phyloP scores from a whole-genome alignment of 2,797 vertebrate species.

The Poeciliopsis infans region DNA sequence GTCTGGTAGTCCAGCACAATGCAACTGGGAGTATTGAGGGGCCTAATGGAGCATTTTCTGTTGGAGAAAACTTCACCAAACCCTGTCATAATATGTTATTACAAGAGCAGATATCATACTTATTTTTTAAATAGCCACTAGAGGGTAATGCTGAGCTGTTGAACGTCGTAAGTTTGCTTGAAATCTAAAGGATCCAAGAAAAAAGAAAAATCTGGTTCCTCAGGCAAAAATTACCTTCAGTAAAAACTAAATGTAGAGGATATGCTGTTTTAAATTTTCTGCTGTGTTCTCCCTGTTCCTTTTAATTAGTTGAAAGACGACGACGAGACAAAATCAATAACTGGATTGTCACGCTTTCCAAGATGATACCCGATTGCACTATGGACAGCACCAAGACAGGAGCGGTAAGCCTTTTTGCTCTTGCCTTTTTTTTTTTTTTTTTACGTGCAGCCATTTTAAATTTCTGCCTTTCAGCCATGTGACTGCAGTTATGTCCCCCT shows the following conservation, averaged over 20 bases:
- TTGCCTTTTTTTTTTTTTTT: background rate
- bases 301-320: slow-evolving; percentile 86
- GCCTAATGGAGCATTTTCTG: slow-evolving; percentile 34
- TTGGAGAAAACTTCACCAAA: slow-evolving; percentile 34
- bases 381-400: slow-evolving; percentile 90
- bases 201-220: slow-evolving; percentile 23
- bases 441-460: background rate
- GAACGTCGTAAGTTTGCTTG: background rate
- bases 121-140: slow-evolving; percentile 48
- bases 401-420: slow-evolving; percentile 76
- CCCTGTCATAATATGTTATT: slow-evolving; percentile 35
- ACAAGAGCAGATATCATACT: slow-evolving; percentile 5
- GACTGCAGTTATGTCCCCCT: slow-evolving; percentile 14
- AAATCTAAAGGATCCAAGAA: background rate
- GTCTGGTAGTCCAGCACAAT: slow-evolving; percentile 47
- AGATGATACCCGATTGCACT: slow-evolving; percentile 93
- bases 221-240: background rate
- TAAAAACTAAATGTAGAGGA: background rate
- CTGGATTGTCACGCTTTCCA: slow-evolving; percentile 94
- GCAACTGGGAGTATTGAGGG: background rate
- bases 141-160: slow-evolving; percentile 69
- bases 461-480: background rate
- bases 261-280: background rate
- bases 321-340: slow-evolving; percentile 96
- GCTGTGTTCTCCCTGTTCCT: background rate